Base-by-base conservation (phyloP, 2,888 invertebrate genomes). In the Chalcis sispes region DNA sequence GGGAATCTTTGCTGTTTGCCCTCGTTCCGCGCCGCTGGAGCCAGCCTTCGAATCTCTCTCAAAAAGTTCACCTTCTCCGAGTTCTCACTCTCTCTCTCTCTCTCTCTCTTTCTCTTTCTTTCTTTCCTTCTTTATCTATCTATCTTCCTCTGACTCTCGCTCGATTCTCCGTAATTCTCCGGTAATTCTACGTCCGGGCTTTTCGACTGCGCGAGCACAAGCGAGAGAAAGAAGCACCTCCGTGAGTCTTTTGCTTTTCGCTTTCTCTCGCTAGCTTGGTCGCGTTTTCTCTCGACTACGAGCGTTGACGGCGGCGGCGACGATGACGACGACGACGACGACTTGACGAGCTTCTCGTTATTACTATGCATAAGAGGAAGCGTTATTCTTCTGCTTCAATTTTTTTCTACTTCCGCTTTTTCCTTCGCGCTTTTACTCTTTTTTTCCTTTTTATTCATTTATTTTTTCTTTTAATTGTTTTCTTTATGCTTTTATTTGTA, bases 1-100 rank as follows among this genome's bases (percentile, higher is more conserved):
- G 42, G 29, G 77, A 79, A 79, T 80, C 80, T 80, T 80, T 76
- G 75, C 78, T 81, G 78, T 81, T 81, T 81, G 77, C 80, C 75
- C 79, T 70, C 64, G 56, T 62, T 67, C 75, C 65, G 73, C 73
- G 23, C 40, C 42, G 50, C 42, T 52, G 36, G 20, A 56, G 46
- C 27, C 42, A 56, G 46, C 54, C 59, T 59, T 67, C 58, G 61
- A 61, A 61, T 67, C 42, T 66, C 42, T 66, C 59, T 58, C 59
- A 69, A 58, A 46, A 69, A 48, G 29, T 70, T 40, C 61, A 15
- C n/a, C 27, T n/a, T 18, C 8, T n/a, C n/a, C n/a, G n/a, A n/a
- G n/a, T n/a, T 40, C 54, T 54, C 25, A 15, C 59, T 5, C 56
- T 13, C 65, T 61, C 23, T 18, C 36, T 71, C 64, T 42, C 67